Evolutionary conservation across 2,113 vertebrate genomes (phyloP), one percentile per base, ranked within the genome.

Genomic region (Rhodinocichla rosea): DNA sequence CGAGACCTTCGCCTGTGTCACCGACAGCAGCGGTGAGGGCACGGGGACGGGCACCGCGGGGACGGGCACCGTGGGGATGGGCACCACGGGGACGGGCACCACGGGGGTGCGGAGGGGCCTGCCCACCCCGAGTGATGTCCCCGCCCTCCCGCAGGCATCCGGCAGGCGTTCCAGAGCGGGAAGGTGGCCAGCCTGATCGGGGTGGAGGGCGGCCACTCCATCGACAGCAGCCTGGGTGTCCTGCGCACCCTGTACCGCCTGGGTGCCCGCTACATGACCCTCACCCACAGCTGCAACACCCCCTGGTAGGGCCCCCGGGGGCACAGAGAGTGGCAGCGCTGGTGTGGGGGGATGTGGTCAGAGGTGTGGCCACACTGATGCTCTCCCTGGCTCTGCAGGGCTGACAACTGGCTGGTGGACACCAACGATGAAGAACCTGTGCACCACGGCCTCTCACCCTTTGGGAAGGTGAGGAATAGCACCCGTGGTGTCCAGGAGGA

Each of bases 251-350:
- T 99, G 97, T 99, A 99, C 97, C 97, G 92, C 13, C 97, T 99
- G 95, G 99, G 99, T 0, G 99, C 98, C 60, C 99, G 99, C 67
- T 99, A 99, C 96, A 97, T 99, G 96, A 99, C 99, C 8, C 98
- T 99, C 68, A 99, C 99, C 33, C 99, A 99, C 97, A 99, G 98
- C 97, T 99, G 99, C 95, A 99, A 99, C 97, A 99, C 99, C 2
- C 99, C 99, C 44, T 99, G 99, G 99, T 99, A 94, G 98, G 18
- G 26, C 3, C 26, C 20, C 11, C 3, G 3, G 2, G 37, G 27
- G 5, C 7, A 12, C 42, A 21, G 37, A 19, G 1, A 21, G 59
- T 13, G 49, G 18, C 57, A 24, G 9, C 9, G 45, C 13, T 2
- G 15, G 13, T 6, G 0, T 0, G 19, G 27, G 17, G 12, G 13